These are phyloP conservation scores for Melanophora roralis DNA, from an alignment of 2,888 invertebrate species.

Conservation along the genomic window DNA sequence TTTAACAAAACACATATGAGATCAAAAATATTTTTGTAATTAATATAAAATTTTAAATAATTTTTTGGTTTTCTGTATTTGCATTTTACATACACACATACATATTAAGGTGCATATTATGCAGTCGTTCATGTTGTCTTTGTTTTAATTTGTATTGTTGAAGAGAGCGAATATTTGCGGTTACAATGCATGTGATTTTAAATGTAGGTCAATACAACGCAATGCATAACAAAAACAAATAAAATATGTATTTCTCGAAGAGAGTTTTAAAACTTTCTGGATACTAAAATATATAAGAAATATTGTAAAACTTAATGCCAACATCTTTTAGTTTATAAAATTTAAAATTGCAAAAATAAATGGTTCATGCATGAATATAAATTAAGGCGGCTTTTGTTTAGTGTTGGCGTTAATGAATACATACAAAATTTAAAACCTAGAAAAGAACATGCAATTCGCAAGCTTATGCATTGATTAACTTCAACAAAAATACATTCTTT, in stretches of 20 bases:
- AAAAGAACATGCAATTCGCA: constrained; percentile 29
- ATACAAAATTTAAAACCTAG: constrained; percentile 32
- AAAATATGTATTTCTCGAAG: neutral
- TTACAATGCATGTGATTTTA: constrained; percentile 31
- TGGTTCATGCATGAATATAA: no score
- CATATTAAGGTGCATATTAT: no score
- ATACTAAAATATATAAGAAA: neutral
- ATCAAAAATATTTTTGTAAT: no score
- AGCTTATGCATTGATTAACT: neutral
- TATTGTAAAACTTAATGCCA: no score
- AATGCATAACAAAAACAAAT: neutral
- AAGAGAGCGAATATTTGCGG: constrained; percentile 29
- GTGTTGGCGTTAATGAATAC: constrained; percentile 47
- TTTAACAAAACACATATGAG: no score
- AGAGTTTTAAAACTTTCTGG: neutral
- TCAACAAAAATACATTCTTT: no score
- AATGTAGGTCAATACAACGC: constrained; percentile 49
- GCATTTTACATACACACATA: neutral
- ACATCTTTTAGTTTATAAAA: no score
- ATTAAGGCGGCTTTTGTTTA: constrained; percentile 16
- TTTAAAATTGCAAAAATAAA: no score
- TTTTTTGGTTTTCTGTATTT: neutral
- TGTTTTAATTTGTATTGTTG: neutral
- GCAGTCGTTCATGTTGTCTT: neutral
- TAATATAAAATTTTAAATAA: neutral